Base-by-base conservation (phyloP, 2,888 invertebrate species). In the Polydrusus tereticollis region DNA sequence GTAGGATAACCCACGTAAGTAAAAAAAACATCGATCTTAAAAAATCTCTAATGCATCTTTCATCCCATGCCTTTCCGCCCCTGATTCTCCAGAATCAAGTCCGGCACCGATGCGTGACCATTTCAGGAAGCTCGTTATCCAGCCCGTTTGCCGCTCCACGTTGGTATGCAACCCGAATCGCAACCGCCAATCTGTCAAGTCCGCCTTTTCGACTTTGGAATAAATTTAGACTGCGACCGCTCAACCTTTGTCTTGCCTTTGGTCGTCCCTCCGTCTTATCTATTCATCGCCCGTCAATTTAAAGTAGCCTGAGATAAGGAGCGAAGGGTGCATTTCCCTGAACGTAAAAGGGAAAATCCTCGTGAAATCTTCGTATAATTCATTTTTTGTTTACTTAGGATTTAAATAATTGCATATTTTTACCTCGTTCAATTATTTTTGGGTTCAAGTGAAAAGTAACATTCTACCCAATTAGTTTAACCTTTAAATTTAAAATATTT, bases 121-220 rank as follows among this genome's bases (percentile, higher is more conserved):
- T 33, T 60, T 45, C 68, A 29, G 72, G 72, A 72, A 72, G 64
- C 72, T 72, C 68, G 72, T 72, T 72, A 68, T 64, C 72, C 68
- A 45, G 16, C 6, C 23, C 29, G 14, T 60, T 60, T 43, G 43
- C 60, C 58, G 36, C 50, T 4, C 41, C 38, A 26, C 57, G 45
- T 73, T 69, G 70, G 70, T 73, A 73, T 73, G 73, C 73, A 69
- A 45, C 69, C 63, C 66, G 47, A 55, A 65, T 63, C 58, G 62
- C 70, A 57, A 47, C 73, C 70, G 69, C 69, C 73, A 73, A 73
- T 73, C 73, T 73, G 69, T 60, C 72, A 72, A 59, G 41, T 18
- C 62, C 59, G 68, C 57, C 69, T 63, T 72, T 33, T n/a, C 63
- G 55, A 70, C 66, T 73, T 69, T 72, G 71, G 65, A 73, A 69